Conservation (phyloP, 2,888 invertebrate genomes). For the Drosophila sordidula region DNA sequence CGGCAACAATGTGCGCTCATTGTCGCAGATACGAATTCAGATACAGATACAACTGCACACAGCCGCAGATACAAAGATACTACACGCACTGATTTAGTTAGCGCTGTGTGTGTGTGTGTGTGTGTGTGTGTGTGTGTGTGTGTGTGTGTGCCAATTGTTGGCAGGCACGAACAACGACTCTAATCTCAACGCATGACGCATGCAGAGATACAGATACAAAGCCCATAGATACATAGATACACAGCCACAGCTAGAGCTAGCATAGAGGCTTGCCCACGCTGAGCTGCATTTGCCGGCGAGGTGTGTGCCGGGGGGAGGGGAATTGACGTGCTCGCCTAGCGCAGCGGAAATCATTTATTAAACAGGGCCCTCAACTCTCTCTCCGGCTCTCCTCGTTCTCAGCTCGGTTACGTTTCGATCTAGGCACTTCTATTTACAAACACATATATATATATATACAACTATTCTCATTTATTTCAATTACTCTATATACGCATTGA, state of each 20-base stretch:
- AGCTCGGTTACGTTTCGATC: background rate
- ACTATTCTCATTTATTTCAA: conserved; percentile 75
- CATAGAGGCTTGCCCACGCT: conserved; percentile 39
- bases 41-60: conserved; percentile 24
- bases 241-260: conserved; percentile 5
- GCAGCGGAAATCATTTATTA: conserved; percentile 77
- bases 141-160: conserved; percentile 56
- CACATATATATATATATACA: conserved; percentile 9
- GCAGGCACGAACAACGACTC: conserved; percentile 71
- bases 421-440: background rate
- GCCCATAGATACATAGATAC: conserved; percentile 19
- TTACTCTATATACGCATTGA: conserved; percentile 68
- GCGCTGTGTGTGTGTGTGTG: conserved; percentile 4
- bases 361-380: conserved; percentile 41
- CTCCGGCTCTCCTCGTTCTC: background rate
- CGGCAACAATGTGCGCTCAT: conserved; percentile 68
- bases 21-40: conserved; percentile 44
- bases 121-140: too few relatives aligned
- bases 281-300: conserved; percentile 52
- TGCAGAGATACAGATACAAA: conserved; percentile 51
- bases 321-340: conserved; percentile 16
- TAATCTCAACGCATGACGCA: conserved; percentile 69
- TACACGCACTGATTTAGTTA: conserved; percentile 60
- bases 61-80: conserved; percentile 37
- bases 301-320: background rate